These are phyloP conservation scores for Antrozous pallidus DNA, from an alignment of 2,797 vertebrate genomes.

Conservation along the genomic window DNA sequence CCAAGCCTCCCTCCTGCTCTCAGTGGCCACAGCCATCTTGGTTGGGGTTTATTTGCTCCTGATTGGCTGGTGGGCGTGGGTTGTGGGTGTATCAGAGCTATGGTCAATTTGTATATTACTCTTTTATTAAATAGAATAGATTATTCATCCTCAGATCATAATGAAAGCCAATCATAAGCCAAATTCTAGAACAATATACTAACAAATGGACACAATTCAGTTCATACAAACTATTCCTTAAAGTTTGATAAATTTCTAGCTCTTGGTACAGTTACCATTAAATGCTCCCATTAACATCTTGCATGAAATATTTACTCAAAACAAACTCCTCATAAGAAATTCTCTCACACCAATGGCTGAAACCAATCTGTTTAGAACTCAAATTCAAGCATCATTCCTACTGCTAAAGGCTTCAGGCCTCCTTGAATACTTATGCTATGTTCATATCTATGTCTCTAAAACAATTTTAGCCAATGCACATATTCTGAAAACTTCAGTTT, in stretches of 20 bases:
- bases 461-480: neutral
- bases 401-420: neutral
- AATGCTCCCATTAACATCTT: neutral
- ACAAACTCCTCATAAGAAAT: neutral
- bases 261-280: neutral
- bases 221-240: neutral
- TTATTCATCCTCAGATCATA: neutral
- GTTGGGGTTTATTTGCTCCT: too few relatives aligned
- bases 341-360: neutral
- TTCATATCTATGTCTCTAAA: neutral
- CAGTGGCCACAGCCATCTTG: too few relatives aligned
- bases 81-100: too few relatives aligned
- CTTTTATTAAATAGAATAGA: too few relatives aligned
- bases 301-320: neutral
- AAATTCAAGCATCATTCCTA: neutral
- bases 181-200: neutral
- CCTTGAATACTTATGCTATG: neutral
- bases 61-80: too few relatives aligned
- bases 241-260: neutral
- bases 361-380: neutral
- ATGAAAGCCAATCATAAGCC: neutral
- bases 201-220: neutral
- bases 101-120: too few relatives aligned
- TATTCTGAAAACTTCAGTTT: neutral
- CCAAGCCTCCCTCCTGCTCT: too few relatives aligned